phyloP scores from a whole-genome alignment of 2,113 vertebrate species.

The Agapornis roseicollis region DNA sequence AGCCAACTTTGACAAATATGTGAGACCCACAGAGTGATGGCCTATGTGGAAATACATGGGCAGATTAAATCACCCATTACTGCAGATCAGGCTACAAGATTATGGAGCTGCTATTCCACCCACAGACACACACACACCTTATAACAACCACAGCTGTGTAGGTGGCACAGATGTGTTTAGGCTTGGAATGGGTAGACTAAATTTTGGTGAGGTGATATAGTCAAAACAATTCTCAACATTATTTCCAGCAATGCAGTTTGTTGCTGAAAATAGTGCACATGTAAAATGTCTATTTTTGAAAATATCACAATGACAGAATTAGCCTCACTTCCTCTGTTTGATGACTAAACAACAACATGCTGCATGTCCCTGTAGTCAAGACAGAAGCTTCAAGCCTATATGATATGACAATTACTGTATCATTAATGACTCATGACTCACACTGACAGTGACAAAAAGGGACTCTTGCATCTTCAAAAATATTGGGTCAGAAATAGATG shows the following conservation, averaged over 20 bases:
- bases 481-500: neutral
- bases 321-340: constrained; percentile 7
- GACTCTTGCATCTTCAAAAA: neutral
- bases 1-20: neutral
- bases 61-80: neutral
- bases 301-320: neutral
- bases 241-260: neutral
- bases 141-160: neutral
- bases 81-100: neutral
- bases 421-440: neutral
- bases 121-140: neutral
- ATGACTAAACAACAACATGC: neutral
- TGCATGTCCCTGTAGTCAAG: neutral
- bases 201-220: neutral
- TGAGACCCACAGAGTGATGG: neutral
- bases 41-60: neutral
- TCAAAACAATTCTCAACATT: neutral
- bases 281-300: neutral
- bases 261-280: neutral
- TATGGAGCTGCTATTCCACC: neutral
- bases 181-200: neutral
- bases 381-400: neutral
- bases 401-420: neutral
- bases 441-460: neutral
- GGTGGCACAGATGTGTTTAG: neutral